These are phyloP conservation scores for Arenicola marina DNA, from an alignment of 2,888 invertebrate genomes.

Conservation along the genomic window DNA sequence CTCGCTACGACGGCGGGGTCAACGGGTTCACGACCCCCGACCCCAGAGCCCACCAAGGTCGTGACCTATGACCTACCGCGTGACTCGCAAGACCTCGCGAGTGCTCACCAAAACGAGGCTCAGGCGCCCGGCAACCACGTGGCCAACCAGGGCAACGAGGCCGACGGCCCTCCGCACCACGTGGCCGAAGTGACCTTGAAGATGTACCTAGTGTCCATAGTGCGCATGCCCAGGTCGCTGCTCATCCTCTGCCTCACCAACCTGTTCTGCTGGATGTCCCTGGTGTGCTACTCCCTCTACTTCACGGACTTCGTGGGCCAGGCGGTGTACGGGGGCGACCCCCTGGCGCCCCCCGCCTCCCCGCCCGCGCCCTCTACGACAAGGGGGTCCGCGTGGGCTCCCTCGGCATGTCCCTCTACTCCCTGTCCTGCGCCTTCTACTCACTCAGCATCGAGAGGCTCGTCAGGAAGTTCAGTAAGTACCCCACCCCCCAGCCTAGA, in stretches of 20 bases:
- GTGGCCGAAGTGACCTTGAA: conserved; percentile 62
- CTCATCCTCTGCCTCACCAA: conserved; percentile 88
- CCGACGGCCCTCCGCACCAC: not conserved
- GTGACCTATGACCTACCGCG: not conserved
- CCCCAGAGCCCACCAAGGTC: not conserved
- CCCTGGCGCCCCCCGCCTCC: conserved; percentile 27
- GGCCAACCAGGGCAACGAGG: not conserved
- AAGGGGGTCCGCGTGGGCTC: conserved; percentile 93
- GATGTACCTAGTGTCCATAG: conserved; percentile 86
- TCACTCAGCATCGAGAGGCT: conserved; percentile 86
- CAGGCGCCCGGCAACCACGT: not conserved
- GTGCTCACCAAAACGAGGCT: not conserved
- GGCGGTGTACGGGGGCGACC: conserved; percentile 60
- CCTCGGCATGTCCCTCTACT: conserved; percentile 88
- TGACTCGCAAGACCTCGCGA: not conserved
- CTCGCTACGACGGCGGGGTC: not conserved
- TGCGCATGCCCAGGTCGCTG: conserved; percentile 87
- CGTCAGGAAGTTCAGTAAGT: conserved; percentile 70
- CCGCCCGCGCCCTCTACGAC: conserved; percentile 69
- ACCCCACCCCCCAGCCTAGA: not conserved
- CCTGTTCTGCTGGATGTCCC: conserved; percentile 97
- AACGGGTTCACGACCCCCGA: not conserved
- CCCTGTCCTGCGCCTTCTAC: conserved; percentile 91
- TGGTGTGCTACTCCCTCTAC: conserved; percentile 94
- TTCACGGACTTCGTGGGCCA: conserved; percentile 96